A percentile compares a stretch with the other conserved stretches of the same genome.
These are phyloP conservation scores for Polymixis lichenea DNA, from an alignment of 2,888 invertebrate species.

Conservation along the genomic window DNA sequence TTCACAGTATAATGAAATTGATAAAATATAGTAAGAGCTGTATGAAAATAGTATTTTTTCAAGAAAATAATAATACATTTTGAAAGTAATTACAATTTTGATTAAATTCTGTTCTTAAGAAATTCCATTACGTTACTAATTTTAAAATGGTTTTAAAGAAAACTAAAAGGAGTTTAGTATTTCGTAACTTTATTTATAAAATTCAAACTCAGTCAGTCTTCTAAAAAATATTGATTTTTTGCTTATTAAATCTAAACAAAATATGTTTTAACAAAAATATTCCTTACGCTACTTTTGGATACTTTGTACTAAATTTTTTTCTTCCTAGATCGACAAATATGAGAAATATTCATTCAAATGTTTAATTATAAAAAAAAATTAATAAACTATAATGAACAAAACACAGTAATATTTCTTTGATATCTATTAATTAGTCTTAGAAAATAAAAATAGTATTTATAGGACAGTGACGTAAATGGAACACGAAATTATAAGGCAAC, in stretches of 20 bases:
- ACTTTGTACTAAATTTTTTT: too few relatives aligned
- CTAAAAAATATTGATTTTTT: conserved; percentile 12
- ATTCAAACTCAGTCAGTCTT: conserved; percentile 9
- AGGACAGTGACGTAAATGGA: too few relatives aligned
- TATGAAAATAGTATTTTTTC: conserved; percentile 11
- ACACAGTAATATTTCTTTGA: too few relatives aligned
- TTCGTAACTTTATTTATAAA: conserved; percentile 12
- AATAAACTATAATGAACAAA: too few relatives aligned
- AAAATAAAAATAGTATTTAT: too few relatives aligned
- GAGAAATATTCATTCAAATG: too few relatives aligned
- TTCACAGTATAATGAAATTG: conserved; percentile 6
- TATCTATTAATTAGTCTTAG: too few relatives aligned
- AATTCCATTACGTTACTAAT: conserved; percentile 8
- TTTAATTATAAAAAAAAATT: too few relatives aligned
- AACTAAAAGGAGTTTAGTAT: conserved; percentile 7
- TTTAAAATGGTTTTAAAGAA: conserved; percentile 5
- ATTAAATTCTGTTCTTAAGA: not conserved
- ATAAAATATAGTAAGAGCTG: conserved; percentile 10
- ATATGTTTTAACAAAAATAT: conserved; percentile 6
- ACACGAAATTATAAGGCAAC: too few relatives aligned
- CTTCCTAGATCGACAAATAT: too few relatives aligned
- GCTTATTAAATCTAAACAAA: not conserved
- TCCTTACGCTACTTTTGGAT: too few relatives aligned
- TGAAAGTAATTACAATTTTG: conserved; percentile 2
- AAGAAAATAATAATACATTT: conserved; percentile 2